A percentile compares a stretch with the other conserved stretches of the same genome.
Conservation (phyloP, 1,140 invertebrate species). For the Wasmannia auropunctata region DNA sequence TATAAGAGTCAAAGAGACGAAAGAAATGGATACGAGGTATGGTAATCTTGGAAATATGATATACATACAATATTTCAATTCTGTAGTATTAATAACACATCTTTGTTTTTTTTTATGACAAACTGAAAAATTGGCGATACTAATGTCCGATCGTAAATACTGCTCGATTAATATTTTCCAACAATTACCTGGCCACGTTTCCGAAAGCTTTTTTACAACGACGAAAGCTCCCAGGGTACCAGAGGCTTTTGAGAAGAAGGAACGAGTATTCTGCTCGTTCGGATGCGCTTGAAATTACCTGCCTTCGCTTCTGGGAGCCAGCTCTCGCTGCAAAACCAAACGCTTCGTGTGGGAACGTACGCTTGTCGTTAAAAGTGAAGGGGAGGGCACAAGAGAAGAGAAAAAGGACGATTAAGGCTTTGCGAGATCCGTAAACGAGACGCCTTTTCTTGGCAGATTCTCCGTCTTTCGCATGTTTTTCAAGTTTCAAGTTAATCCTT, state of each 20-base stretch:
- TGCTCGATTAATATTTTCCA: slow-evolving; percentile 19
- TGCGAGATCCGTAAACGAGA: slow-evolving; percentile 48
- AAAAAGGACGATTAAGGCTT: slow-evolving; percentile 62
- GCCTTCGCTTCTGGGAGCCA: slow-evolving; percentile 71
- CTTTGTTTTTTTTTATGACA: neutral
- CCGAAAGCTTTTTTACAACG: slow-evolving; percentile 62
- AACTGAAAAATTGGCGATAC: neutral
- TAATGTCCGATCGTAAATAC: neutral
- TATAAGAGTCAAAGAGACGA: slow-evolving; percentile 15
- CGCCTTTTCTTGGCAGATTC: slow-evolving; percentile 31
- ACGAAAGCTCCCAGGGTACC: slow-evolving; percentile 59
- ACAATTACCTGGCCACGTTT: slow-evolving; percentile 33
- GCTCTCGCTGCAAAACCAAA: slow-evolving; percentile 69
- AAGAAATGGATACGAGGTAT: slow-evolving; percentile 1
- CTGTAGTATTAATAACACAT: neutral
- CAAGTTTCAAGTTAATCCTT: neutral
- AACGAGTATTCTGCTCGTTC: slow-evolving; percentile 62
- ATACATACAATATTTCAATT: neutral
- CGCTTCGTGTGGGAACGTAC: slow-evolving; percentile 70
- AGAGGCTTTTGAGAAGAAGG: slow-evolving; percentile 58
- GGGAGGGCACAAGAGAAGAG: slow-evolving; percentile 31
- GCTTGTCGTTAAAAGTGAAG: slow-evolving; percentile 62
- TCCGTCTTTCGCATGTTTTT: slow-evolving; percentile 9
- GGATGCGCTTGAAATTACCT: slow-evolving; percentile 74
- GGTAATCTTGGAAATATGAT: slow-evolving; percentile 37